phyloP scores from a whole-genome alignment of 2,113 vertebrate species.

The Prunella fulvescens region DNA sequence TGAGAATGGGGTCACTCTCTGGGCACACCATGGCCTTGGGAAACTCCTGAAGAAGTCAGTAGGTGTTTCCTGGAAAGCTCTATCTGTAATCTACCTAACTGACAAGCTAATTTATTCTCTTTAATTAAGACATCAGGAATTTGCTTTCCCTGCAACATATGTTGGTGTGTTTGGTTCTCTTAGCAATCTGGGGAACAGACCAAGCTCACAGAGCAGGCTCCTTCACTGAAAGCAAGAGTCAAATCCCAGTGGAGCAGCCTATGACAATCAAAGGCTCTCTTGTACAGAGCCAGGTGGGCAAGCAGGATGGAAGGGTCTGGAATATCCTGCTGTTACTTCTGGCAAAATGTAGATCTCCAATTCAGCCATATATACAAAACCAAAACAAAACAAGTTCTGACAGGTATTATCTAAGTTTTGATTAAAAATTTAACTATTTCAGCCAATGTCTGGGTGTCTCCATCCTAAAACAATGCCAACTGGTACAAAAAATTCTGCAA shows the following conservation, averaged over 20 bases:
- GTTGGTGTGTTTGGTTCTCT: background rate
- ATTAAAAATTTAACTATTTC: background rate
- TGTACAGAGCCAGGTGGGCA: background rate
- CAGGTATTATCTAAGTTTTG: background rate
- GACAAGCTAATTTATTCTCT: background rate
- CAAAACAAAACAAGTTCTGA: background rate
- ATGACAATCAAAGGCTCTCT: fast-evolving
- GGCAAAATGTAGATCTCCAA: background rate
- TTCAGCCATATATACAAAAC: background rate
- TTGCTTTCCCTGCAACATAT: background rate
- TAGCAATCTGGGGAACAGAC: background rate
- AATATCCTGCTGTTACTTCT: background rate
- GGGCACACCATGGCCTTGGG: background rate
- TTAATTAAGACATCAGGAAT: background rate
- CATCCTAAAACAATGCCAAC: background rate
- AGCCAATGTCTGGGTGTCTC: background rate
- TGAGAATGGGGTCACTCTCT: background rate
- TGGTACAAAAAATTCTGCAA: background rate
- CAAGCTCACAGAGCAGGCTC: background rate
- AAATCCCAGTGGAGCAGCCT: background rate
- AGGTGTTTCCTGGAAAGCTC: background rate
- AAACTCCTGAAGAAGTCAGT: background rate
- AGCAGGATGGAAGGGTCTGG: background rate
- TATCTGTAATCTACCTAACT: background rate
- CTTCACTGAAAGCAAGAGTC: background rate